Percentiles rank a stretch among this genome's conserved stretches.
These are phyloP conservation scores for Platycnemis pennipes DNA, from an alignment of 2,888 invertebrate genomes.

Conservation along the genomic window DNA sequence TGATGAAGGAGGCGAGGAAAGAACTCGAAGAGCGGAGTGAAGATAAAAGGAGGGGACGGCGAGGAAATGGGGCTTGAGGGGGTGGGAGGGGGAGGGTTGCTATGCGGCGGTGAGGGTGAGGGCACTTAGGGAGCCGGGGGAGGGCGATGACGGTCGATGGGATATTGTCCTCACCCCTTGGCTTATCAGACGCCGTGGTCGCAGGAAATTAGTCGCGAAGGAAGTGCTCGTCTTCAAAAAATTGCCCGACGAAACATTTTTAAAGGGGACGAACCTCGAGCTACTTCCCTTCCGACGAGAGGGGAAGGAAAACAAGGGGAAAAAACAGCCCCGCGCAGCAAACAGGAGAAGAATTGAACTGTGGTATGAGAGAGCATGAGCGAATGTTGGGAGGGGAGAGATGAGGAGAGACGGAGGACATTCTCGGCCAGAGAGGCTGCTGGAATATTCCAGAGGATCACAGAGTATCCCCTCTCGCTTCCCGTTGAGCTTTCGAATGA, in stretches of 20 bases:
- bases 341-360: not conserved
- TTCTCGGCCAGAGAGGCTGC: not conserved
- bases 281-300: not conserved
- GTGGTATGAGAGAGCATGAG: not conserved
- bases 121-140: not conserved
- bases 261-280: slow-evolving; percentile 37
- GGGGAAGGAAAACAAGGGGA: not conserved
- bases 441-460: not conserved
- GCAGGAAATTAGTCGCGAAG: slow-evolving; percentile 56
- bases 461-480: not conserved
- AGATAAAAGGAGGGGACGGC: too few relatives aligned
- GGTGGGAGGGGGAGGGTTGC: not conserved
- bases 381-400: not conserved
- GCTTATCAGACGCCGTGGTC: slow-evolving; percentile 57
- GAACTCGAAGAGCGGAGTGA: not conserved
- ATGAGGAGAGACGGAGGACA: not conserved
- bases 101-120: not conserved
- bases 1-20: not conserved
- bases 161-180: slow-evolving; percentile 52
- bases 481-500: not conserved
- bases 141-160: slow-evolving; percentile 39
- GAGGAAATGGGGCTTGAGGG: too few relatives aligned
- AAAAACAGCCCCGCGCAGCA: not conserved
- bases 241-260: slow-evolving; percentile 25
- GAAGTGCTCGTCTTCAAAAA: slow-evolving; percentile 53